phyloP scores from a whole-genome alignment of 2,113 vertebrate genomes.

The Gambusia holbrooki region DNA sequence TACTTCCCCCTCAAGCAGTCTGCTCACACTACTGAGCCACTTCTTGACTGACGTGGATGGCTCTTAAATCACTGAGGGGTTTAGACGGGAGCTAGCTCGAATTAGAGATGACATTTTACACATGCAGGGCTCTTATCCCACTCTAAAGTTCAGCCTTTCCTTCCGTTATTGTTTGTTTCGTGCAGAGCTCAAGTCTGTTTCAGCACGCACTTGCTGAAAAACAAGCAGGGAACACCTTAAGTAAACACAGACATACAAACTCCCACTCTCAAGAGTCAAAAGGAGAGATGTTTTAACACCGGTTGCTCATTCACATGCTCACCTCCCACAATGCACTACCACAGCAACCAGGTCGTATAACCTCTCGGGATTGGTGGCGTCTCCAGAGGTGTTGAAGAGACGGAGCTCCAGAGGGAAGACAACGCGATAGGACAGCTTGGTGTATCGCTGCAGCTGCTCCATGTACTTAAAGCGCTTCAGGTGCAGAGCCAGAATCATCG shows the following conservation, averaged over 20 bases:
- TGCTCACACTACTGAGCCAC: neutral
- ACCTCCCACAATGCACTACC: slow-evolving; percentile 97
- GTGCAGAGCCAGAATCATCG: slow-evolving; percentile 96
- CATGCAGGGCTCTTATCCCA: neutral
- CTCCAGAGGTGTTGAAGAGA: slow-evolving; percentile 96
- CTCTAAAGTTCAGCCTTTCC: slow-evolving; percentile 9
- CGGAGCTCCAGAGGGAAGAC: slow-evolving; percentile 96
- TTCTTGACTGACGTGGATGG: neutral
- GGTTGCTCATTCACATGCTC: slow-evolving; percentile 29
- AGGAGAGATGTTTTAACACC: too few relatives aligned
- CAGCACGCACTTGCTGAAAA: slow-evolving; percentile 3
- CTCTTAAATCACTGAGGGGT: neutral
- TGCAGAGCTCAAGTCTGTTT: slow-evolving; percentile 1
- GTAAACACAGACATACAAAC: slow-evolving; percentile 32
- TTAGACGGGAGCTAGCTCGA: neutral
- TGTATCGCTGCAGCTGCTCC: slow-evolving; percentile 96
- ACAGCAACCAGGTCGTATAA: slow-evolving; percentile 96
- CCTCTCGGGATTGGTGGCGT: slow-evolving; percentile 93
- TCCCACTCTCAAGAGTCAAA: slow-evolving; percentile 15
- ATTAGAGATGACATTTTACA: neutral
- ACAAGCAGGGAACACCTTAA: slow-evolving; percentile 24
- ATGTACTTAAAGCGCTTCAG: slow-evolving; percentile 98
- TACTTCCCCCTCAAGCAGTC: neutral
- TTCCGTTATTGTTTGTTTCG: neutral
- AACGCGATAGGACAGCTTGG: slow-evolving; percentile 94